These are phyloP conservation scores for Tor tambroides DNA, from an alignment of 2,113 vertebrate genomes.

Conservation along the genomic window DNA sequence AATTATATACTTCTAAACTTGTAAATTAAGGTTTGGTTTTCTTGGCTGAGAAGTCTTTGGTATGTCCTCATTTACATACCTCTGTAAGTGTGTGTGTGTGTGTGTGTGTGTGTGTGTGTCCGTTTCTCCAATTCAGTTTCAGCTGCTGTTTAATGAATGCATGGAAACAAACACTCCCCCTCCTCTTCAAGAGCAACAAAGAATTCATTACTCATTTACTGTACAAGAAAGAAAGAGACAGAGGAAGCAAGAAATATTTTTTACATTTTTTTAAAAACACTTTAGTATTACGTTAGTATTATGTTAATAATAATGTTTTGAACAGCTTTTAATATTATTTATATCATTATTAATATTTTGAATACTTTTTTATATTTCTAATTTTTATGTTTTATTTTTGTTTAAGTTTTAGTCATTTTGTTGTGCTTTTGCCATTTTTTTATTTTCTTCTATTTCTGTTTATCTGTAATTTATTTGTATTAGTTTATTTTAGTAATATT, in stretches of 20 bases:
- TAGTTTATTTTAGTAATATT: neutral
- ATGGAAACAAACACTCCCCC: slow-evolving; percentile 8
- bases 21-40: neutral
- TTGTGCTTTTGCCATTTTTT: neutral
- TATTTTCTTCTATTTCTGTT: neutral
- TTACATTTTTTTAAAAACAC: neutral
- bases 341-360: too few species aligned
- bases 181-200: neutral
- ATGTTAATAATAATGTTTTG: too few species aligned
- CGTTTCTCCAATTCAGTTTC: neutral
- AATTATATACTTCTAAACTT: neutral
- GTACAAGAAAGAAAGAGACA: slow-evolving; percentile 24
- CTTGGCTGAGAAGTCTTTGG: neutral
- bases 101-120: too few species aligned
- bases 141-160: slow-evolving; percentile 25
- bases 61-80: slow-evolving; percentile 13
- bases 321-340: too few species aligned
- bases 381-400: neutral
- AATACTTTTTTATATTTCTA: too few species aligned
- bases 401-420: neutral
- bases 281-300: neutral
- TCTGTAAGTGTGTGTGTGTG: neutral
- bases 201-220: slow-evolving; percentile 10
- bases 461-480: neutral
- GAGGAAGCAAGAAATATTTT: neutral